These are phyloP conservation scores for Pandemis corylana DNA, from an alignment of 2,888 invertebrate genomes.

Conservation along the genomic window DNA sequence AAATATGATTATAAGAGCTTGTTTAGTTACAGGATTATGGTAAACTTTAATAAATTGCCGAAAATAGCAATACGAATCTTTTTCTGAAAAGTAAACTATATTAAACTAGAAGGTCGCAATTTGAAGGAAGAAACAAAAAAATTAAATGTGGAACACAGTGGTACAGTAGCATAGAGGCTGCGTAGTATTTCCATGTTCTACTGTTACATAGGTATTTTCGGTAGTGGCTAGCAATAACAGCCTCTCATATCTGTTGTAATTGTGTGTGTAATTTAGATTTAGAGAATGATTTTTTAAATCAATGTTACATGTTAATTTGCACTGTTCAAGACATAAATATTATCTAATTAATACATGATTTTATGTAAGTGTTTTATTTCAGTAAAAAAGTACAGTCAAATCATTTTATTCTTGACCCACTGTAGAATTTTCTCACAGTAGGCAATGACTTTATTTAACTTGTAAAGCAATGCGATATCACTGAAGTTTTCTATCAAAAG, in stretches of 20 bases:
- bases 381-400: background rate
- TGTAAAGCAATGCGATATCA: no score
- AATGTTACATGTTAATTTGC: constrained; percentile 31
- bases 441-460: no score
- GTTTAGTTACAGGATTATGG: background rate
- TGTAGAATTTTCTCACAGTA: no score
- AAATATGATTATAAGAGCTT: background rate
- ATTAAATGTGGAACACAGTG: background rate
- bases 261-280: constrained; percentile 26
- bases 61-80: background rate
- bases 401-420: background rate
- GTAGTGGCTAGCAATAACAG: constrained; percentile 8
- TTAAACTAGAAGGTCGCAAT: background rate
- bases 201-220: background rate
- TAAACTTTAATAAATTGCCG: background rate
- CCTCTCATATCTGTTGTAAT: constrained; percentile 19
- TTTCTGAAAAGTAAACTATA: background rate
- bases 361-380: constrained; percentile 25
- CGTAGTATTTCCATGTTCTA: background rate
- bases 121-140: background rate
- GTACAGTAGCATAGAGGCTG: background rate
- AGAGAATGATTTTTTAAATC: constrained; percentile 22
- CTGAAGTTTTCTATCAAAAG: no score
- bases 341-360: constrained; percentile 29
- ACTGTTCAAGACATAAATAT: constrained; percentile 28